These are phyloP conservation scores for Pachyrhynchus sulphureomaculatus DNA, from an alignment of 1,140 invertebrate species.

Conservation along the genomic window DNA sequence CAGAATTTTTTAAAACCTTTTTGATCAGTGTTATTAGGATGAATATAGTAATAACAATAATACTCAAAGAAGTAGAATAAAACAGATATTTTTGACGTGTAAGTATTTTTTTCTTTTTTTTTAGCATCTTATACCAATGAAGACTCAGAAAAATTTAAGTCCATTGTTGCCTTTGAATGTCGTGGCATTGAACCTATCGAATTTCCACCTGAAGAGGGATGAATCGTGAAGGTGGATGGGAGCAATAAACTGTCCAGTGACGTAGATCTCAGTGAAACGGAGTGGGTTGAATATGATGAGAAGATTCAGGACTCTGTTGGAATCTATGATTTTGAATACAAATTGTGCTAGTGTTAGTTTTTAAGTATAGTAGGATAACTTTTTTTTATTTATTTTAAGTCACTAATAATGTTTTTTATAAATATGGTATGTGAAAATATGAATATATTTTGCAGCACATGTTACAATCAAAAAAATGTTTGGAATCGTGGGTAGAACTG, in stretches of 20 bases:
- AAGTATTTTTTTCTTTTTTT: constrained; percentile 27
- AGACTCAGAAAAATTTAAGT: constrained; percentile 74
- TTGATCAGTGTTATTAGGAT: no score
- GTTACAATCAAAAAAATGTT: no score
- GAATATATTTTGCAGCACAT: no score
- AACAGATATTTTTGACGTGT: no score
- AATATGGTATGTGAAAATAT: no score
- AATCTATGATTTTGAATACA: constrained; percentile 75
- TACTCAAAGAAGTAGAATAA: no score
- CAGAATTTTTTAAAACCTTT: no score
- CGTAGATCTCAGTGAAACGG: constrained; percentile 81
- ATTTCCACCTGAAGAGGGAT: constrained; percentile 79
- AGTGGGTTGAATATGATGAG: constrained; percentile 93
- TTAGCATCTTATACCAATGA: constrained; percentile 62
- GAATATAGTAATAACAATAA: no score
- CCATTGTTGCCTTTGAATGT: constrained; percentile 86
- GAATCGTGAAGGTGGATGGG: constrained; percentile 71
- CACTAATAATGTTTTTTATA: no score
- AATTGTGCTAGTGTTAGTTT: constrained; percentile 68
- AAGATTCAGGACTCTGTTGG: constrained; percentile 76
- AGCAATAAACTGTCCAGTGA: constrained; percentile 72
- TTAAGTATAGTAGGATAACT: no score
- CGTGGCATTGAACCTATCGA: constrained; percentile 84
- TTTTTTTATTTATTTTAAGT: no score
- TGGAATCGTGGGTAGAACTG: no score